A percentile compares a stretch with the other conserved stretches of the same genome.
Evolutionary conservation across 2,797 vertebrate genomes (phyloP).

Genomic region (Trematomus bernacchii): DNA sequence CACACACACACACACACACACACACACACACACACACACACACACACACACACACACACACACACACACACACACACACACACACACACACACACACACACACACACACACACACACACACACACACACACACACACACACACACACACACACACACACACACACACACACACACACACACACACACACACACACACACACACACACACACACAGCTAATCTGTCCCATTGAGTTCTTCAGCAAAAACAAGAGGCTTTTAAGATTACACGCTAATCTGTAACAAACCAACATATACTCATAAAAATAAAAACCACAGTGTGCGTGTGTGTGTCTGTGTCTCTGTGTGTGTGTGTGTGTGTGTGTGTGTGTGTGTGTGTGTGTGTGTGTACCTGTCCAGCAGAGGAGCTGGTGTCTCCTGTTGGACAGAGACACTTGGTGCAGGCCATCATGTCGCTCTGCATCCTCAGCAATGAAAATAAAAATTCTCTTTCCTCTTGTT

Average conservation of each 20-base stretch:
- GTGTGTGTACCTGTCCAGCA: constrained; percentile 57
- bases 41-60: no score
- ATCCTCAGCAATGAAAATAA: background rate
- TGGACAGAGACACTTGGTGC: constrained; percentile 47
- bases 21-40: no score
- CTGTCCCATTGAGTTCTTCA: constrained; percentile 26
- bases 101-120: no score
- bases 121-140: no score
- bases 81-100: no score
- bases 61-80: no score
- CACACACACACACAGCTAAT: constrained; percentile 22
- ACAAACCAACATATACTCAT: constrained; percentile 35
- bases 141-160: no score
- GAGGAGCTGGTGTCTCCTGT: constrained; percentile 42
- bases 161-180: constrained; percentile 9
- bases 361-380: background rate
- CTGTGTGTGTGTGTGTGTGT: constrained; percentile 10
- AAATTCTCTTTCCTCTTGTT: background rate
- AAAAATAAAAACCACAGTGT: background rate
- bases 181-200: constrained; percentile 23
- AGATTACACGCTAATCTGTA: constrained; percentile 62
- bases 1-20: no score
- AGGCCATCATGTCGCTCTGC: constrained; percentile 37
- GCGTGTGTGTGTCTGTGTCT: no score
- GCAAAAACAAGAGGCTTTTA: constrained; percentile 53